Percentiles rank a stretch among this genome's conserved stretches.
phyloP scores from a whole-genome alignment of 2,888 invertebrate species.

The Perdita meconis region DNA sequence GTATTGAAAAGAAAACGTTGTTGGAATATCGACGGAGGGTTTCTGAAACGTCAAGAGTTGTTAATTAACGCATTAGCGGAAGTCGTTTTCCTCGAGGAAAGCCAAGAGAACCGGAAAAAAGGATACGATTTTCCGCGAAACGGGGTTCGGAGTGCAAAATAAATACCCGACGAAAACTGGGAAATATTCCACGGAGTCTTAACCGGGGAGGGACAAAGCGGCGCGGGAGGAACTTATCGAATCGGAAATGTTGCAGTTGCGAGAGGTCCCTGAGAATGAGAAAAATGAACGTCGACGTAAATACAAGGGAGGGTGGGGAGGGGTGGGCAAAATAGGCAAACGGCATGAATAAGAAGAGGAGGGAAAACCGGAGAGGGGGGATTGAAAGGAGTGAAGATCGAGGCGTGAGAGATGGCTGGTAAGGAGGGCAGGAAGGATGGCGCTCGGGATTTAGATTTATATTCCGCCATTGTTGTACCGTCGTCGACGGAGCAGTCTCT shows the following conservation, averaged over 20 bases:
- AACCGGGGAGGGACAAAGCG: neutral
- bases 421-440: constrained; percentile 63
- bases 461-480: constrained; percentile 73
- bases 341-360: constrained; percentile 42
- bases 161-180: neutral
- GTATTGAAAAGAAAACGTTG: neutral
- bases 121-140: too few relatives aligned
- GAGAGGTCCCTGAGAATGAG: neutral
- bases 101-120: too few relatives aligned
- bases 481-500: constrained; percentile 55
- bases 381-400: constrained; percentile 57
- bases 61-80: too few relatives aligned
- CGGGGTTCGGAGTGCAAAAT: too few relatives aligned
- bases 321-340: constrained; percentile 16
- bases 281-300: constrained; percentile 23
- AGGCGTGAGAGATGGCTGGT: constrained; percentile 34
- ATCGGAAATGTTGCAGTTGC: constrained; percentile 10
- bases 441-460: constrained; percentile 75
- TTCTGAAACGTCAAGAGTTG: too few relatives aligned
- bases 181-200: neutral
- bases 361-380: constrained; percentile 29
- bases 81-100: too few relatives aligned
- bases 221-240: constrained; percentile 7
- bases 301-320: neutral
- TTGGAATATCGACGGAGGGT: too few relatives aligned